Evolutionary conservation across 2,797 vertebrate genomes (phyloP).

Genomic region (Coranthus polyacanthus): DNA sequence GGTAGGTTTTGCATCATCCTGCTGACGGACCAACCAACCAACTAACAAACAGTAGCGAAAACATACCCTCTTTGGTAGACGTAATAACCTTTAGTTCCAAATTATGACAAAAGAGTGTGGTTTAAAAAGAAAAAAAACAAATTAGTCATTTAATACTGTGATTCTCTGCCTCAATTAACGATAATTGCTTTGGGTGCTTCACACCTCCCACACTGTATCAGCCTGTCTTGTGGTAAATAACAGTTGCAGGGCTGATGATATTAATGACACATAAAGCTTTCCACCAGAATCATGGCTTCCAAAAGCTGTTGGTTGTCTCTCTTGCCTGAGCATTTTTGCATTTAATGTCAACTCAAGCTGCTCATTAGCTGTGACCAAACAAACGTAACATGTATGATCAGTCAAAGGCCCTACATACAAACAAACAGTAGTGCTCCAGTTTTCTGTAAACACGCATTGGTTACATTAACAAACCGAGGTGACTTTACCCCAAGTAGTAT

Average conservation of each 20-base stretch:
- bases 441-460: constrained; percentile 12
- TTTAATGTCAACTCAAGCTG: constrained; percentile 34
- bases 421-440: constrained; percentile 1
- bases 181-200: constrained; percentile 80
- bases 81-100: constrained; percentile 30
- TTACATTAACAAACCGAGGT: constrained; percentile 1
- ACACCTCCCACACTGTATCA: constrained; percentile 75
- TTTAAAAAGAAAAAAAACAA: constrained; percentile 45
- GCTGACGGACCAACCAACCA: too few relatives aligned
- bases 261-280: constrained; percentile 54
- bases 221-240: constrained; percentile 71
- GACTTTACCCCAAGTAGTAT: constrained; percentile 2
- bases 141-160: constrained; percentile 70
- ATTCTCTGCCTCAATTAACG: constrained; percentile 74
- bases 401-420: constrained; percentile 38
- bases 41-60: too few relatives aligned
- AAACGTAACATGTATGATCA: constrained; percentile 37
- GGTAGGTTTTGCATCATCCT: too few relatives aligned
- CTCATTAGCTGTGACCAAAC: constrained; percentile 66
- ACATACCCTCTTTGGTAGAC: too few relatives aligned
- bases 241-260: constrained; percentile 56
- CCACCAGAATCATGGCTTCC: constrained; percentile 41
- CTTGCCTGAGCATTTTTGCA: constrained; percentile 26
- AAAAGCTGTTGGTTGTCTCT: constrained; percentile 24
- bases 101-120: constrained; percentile 48